Percentiles rank a stretch among this genome's conserved stretches.
phyloP scores from a whole-genome alignment of 1,140 invertebrate genomes.

The Aphaenogaster rudis region DNA sequence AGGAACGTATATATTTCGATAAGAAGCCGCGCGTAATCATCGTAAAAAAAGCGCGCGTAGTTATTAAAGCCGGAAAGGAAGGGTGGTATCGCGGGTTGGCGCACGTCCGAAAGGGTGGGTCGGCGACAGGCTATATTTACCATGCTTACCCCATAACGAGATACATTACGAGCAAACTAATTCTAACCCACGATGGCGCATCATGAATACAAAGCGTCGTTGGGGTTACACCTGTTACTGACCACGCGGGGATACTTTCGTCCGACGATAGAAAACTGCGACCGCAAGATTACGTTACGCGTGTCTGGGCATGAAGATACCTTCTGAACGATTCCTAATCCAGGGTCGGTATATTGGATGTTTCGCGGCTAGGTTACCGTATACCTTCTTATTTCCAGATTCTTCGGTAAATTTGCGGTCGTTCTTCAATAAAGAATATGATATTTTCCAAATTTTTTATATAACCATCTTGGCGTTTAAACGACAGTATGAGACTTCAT shows the following conservation, averaged over 20 bases:
- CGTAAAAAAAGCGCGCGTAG: slow-evolving; percentile 41
- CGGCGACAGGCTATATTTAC: slow-evolving; percentile 18
- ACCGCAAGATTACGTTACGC: slow-evolving; percentile 22
- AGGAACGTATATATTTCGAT: slow-evolving; percentile 52
- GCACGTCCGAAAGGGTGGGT: not conserved
- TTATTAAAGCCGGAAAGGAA: slow-evolving; percentile 36
- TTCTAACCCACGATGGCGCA: slow-evolving; percentile 17
- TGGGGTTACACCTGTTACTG: slow-evolving; percentile 6
- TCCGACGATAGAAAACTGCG: slow-evolving; percentile 18
- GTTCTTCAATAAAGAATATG: not conserved
- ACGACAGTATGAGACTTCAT: not conserved
- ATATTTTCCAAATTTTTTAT: slow-evolving; percentile 20
- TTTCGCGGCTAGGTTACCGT: not conserved
- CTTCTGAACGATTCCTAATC: slow-evolving; percentile 39
- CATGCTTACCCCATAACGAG: slow-evolving; percentile 29
- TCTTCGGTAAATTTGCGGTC: slow-evolving; percentile 1
- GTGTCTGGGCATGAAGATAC: slow-evolving; percentile 36
- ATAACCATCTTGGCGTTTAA: not conserved
- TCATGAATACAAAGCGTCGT: slow-evolving; percentile 32
- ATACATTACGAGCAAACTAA: slow-evolving; percentile 30
- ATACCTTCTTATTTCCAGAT: not conserved
- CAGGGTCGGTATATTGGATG: slow-evolving; percentile 42
- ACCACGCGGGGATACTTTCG: not conserved
- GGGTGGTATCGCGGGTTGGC: not conserved
- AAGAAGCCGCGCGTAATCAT: slow-evolving; percentile 50